phyloP scores from a whole-genome alignment of 2,888 invertebrate genomes.

The Arctia plantaginis region DNA sequence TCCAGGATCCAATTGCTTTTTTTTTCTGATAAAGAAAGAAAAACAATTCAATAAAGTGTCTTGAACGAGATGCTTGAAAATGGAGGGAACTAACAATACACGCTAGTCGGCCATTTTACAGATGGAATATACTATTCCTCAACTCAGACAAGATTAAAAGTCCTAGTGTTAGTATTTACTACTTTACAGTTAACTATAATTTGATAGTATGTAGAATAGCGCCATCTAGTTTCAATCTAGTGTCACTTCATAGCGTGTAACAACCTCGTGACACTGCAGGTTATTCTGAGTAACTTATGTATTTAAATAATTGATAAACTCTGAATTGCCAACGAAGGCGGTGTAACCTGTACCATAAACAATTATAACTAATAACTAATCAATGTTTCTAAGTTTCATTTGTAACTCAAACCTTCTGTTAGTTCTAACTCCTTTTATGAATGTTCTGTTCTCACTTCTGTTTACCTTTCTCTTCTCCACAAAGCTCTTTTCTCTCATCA shows the following conservation, averaged over 20 bases:
- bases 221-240: background rate
- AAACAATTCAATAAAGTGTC: background rate
- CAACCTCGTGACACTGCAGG: background rate
- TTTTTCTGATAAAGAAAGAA: background rate
- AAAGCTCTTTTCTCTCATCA: constrained; percentile 76
- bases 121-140: background rate
- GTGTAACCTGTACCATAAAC: background rate
- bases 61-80: background rate
- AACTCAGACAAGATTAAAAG: background rate
- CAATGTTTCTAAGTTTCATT: constrained; percentile 88
- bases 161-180: no score
- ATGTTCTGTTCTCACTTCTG: constrained; percentile 76
- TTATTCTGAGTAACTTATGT: background rate
- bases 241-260: background rate
- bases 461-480: constrained; percentile 60
- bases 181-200: no score
- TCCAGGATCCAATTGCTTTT: background rate
- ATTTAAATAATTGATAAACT: background rate
- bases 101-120: background rate
- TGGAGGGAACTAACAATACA: background rate
- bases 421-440: constrained; percentile 89
- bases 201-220: background rate
- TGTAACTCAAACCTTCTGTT: constrained; percentile 91
- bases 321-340: background rate
- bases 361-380: constrained; percentile 30